Evolutionary conservation across 2,113 vertebrate genomes (phyloP).

Genomic region (Cebidichthys violaceus): DNA sequence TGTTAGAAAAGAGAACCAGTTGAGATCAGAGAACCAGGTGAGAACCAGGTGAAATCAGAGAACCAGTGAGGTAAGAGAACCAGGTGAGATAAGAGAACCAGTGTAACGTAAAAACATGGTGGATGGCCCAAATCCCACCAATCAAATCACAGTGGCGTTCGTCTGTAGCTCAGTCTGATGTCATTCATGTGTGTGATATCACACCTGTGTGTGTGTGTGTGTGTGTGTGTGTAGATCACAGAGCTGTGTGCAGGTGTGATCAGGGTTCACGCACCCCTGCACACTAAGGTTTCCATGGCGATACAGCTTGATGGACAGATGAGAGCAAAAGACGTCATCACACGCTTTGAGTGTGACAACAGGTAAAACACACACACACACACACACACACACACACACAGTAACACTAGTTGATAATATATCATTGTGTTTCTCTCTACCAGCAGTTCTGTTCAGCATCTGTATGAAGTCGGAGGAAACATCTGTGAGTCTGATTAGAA

Average conservation of each 20-base stretch:
- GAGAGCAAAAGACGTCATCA: constrained; percentile 90
- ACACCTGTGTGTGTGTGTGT: not conserved
- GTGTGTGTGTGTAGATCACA: constrained; percentile 77
- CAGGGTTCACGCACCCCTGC: constrained; percentile 92
- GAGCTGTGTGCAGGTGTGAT: constrained; percentile 94
- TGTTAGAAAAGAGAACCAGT: constrained; percentile 76
- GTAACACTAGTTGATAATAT: not conserved
- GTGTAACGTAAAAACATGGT: not conserved
- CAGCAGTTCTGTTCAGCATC: constrained; percentile 39
- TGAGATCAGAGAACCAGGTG: constrained; percentile 45
- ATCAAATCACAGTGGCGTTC: too few species aligned
- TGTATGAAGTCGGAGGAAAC: constrained; percentile 76
- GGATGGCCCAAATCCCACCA: too few species aligned
- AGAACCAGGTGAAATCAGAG: not conserved
- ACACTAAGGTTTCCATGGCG: constrained; percentile 96
- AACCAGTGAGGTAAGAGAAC: not conserved
- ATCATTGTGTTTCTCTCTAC: not conserved
- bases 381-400: not conserved
- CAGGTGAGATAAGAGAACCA: not conserved
- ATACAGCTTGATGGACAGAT: constrained; percentile 92
- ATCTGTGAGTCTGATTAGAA: constrained; percentile 65
- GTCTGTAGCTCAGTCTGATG: too few species aligned
- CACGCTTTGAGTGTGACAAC: constrained; percentile 90
- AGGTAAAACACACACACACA: constrained; percentile 77
- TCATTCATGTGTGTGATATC: not conserved